These are phyloP conservation scores for Drosophila nikananu DNA, from an alignment of 1,140 invertebrate genomes.

Conservation along the genomic window DNA sequence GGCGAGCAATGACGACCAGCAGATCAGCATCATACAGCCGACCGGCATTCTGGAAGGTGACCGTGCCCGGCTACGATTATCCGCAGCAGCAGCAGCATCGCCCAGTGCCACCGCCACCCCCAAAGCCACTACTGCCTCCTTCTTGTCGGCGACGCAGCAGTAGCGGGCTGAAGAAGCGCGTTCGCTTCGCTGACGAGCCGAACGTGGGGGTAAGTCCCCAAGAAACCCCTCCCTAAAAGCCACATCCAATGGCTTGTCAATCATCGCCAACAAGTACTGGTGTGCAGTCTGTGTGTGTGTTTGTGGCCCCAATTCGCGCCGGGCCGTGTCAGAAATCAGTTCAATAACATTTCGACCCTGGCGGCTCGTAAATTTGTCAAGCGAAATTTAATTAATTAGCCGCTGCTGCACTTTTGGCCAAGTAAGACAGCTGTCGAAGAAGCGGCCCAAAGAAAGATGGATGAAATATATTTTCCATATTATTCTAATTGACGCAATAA, in stretches of 20 bases:
- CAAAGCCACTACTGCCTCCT: conserved; percentile 5
- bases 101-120: not conserved
- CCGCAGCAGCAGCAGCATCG: conserved; percentile 4
- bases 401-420: conserved; percentile 66
- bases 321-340: conserved; percentile 67
- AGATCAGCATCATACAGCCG: conserved; percentile 86
- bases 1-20: conserved; percentile 79
- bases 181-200: conserved; percentile 75
- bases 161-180: conserved; percentile 79
- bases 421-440: conserved; percentile 25
- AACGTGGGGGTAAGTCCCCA: conserved; percentile 64
- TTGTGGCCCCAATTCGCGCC: conserved; percentile 68
- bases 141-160: conserved; percentile 60
- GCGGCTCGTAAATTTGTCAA: conserved; percentile 74
- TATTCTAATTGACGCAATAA: conserved; percentile 49
- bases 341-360: conserved; percentile 77
- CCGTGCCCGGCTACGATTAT: conserved; percentile 85
- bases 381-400: conserved; percentile 75
- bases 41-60: conserved; percentile 88
- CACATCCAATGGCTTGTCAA: conserved; percentile 62
- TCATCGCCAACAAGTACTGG: conserved; percentile 36
- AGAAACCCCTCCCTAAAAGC: conserved; percentile 16
- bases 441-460: conserved; percentile 31
- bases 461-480: conserved; percentile 33
- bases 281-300: not conserved